A percentile compares a stretch with the other conserved stretches of the same genome.
These are phyloP conservation scores for Catharus minimus DNA, from an alignment of 2,113 vertebrate genomes.

Conservation along the genomic window DNA sequence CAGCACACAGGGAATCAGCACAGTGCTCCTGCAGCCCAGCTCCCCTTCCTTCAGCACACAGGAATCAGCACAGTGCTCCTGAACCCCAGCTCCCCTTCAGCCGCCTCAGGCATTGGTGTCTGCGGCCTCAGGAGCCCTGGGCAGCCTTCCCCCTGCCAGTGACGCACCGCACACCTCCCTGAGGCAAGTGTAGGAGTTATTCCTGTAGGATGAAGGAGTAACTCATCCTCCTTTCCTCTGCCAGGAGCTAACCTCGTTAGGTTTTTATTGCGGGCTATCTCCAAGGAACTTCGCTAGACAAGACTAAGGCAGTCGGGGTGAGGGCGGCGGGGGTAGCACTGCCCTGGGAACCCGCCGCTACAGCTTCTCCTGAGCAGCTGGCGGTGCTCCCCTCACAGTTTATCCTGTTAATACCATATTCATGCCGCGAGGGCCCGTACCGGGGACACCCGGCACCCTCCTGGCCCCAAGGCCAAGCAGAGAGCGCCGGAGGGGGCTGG, in stretches of 20 bases:
- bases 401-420: rapidly evolving
- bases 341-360: neutral
- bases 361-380: neutral
- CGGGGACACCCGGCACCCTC: neutral
- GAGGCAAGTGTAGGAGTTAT: neutral
- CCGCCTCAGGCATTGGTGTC: rapidly evolving
- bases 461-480: neutral
- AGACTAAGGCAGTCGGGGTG: rapidly evolving
- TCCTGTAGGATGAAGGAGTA: neutral
- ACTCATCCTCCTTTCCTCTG: neutral
- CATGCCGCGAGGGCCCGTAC: neutral
- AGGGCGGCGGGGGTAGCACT: neutral
- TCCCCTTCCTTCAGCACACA: neutral
- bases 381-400: neutral
- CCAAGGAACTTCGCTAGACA: neutral
- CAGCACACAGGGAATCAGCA: neutral
- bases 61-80: rapidly evolving
- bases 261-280: neutral
- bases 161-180: neutral
- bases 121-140: neutral
- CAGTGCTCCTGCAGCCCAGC: too few species aligned
- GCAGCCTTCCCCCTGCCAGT: neutral
- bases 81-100: rapidly evolving
- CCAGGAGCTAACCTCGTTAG: neutral
- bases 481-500: rapidly evolving